Base-by-base conservation (phyloP, 2,888 invertebrate species). In the Deilephila elpenor region DNA sequence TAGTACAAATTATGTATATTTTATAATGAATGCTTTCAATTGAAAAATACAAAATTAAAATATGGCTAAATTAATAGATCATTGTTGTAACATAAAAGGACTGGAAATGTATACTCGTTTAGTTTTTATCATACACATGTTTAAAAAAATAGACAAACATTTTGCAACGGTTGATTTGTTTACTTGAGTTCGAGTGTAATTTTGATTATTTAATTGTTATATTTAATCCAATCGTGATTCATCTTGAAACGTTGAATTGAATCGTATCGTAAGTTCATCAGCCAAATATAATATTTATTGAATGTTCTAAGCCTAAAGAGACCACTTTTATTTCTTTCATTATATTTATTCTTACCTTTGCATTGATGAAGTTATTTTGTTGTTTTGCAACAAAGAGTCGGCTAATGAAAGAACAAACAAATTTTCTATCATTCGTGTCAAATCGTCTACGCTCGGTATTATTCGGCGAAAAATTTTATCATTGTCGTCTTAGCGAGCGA, bases 401-500 rank as follows among this genome's bases (percentile, higher is more conserved):
- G 83, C 82, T 85, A 88, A 86, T 88, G 84, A 89, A 87, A 85
- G 84, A 84, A 83, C 86, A 83, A 86, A 84, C 82, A 84, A 83
- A 85, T 85, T 85, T 83, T 84, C 84, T 84, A 84, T 82, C 82
- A 80, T 79, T 86, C 85, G 89, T 84, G 84, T 85, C 80, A 83
- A 86, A 88, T 93, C 91, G 91, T 84, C 76, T 78, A 78, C 76
- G 80, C 78, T 91, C 93, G 93, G 89, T 75, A 82, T 80, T 82
- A 84, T 84, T 91, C 92, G 91, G 80, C 85, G 79, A 83, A 83
- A 80, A 83, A 83, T 88, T 80, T 89, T 86, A 83, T 83, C 82
- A 80, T 80, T 83, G 78, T 90, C 90, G 92, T 87, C 78, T 82
- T 83, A 77, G 79, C 77, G 91, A 94, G 93, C 85, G 92, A 93